Base-by-base conservation (phyloP, 2,888 invertebrate species). In the Coelogynopora nodosa region DNA sequence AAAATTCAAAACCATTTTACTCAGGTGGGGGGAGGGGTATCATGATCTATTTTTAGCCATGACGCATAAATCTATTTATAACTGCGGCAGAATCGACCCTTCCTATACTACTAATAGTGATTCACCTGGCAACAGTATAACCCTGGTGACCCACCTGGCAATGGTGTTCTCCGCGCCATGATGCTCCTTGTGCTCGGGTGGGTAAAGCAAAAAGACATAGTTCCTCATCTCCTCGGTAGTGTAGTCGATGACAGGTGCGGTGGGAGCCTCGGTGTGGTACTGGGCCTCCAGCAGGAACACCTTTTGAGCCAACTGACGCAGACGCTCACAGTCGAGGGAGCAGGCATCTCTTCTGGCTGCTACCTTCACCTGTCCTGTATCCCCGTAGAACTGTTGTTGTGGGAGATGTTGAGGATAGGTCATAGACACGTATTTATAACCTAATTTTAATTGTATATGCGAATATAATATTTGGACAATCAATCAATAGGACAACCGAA, bases 351-450 rank as follows among this genome's bases (percentile, higher is more conserved):
- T 94, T 82, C 97, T 93, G 0, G 97, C 96, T 0, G 97, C 97
- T 2, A 97, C 97, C 93, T 97, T 97, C 0, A 97, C 96, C 88
- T 96, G 96, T 0, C 92, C 93, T 80, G 92, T 90, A 91, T 97
- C 97, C 0, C 97, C 97, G 91, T 97, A 97, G 92, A 97, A 97
- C 90, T 96, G 97, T n/a, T n/a, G n/a, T n/a, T n/a, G n/a, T n/a
- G n/a, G 5, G 49, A 49, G 49, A 49, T 13, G 10, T 13, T 49
- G 49, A 49, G 49, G 5, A 49, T 5, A 49, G 18, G 18, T 49
- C 49, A 18, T 49, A 49, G 49, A n/a, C n/a, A n/a, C n/a, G n/a
- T n/a, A n/a, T n/a, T n/a, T n/a, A n/a, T n/a, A n/a, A n/a, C n/a
- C n/a, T n/a, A n/a, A n/a, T n/a, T n/a, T n/a, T n/a, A n/a, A n/a